A percentile compares a stretch with the other conserved stretches of the same genome.
These are phyloP conservation scores for Calliopsis andreniformis DNA, from an alignment of 1,140 invertebrate species.

Conservation along the genomic window DNA sequence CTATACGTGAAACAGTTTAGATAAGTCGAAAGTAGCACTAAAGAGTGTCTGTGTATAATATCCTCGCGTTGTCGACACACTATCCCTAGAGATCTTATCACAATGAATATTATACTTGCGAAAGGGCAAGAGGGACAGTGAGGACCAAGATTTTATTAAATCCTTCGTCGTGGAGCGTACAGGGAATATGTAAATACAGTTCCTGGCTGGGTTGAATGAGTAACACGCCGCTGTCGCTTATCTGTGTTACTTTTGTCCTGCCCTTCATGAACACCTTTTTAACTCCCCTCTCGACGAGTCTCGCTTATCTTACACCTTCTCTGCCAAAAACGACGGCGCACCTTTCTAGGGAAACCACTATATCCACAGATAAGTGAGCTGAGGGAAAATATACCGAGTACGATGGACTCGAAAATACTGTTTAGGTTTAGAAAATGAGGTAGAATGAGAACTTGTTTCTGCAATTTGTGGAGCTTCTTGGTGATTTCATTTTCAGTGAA, in stretches of 20 bases:
- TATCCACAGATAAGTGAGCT: no score
- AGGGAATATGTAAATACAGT: constrained; percentile 24
- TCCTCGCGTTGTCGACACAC: background rate
- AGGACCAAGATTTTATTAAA: constrained; percentile 17
- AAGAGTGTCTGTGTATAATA: background rate
- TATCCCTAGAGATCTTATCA: background rate
- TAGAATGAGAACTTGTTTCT: no score
- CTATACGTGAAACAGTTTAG: background rate
- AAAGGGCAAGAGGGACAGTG: no score
- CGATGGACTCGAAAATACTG: no score
- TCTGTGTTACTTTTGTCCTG: background rate
- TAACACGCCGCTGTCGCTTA: background rate
- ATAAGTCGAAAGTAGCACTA: background rate
- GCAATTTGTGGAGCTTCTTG: no score
- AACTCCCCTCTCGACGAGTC: background rate
- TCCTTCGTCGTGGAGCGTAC: constrained; percentile 12
- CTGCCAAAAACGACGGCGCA: no score
- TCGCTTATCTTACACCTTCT: background rate
- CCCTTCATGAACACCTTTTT: constrained; percentile 4
- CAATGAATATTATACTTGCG: background rate
- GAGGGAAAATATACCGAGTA: no score
- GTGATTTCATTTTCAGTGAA: no score
- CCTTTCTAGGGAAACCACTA: no score
- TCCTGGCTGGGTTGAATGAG: background rate
- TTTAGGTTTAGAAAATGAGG: no score